Base-by-base conservation (phyloP, 2,797 vertebrate genomes). In the Myiotriccus ornatus region DNA sequence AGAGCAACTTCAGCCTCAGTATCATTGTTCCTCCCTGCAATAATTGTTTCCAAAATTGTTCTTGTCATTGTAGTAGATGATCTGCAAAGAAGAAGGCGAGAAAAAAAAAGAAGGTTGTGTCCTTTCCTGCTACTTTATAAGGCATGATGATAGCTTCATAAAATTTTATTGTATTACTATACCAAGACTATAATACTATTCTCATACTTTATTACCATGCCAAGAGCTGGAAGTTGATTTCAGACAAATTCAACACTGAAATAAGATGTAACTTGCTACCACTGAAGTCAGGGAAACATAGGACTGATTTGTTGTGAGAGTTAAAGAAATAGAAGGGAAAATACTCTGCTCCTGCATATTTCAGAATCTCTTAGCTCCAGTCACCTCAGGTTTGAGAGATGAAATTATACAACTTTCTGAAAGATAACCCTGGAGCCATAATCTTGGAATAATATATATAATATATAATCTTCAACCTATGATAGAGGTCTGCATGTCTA, bases 71-170 rank as follows among this genome's bases (percentile, higher is more conserved):
- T 55, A 93, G 85, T n/a, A 93, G 93, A 91, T 81, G 76, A 94
- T 90, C 89, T 88, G 85, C 76, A 91, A 81, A 92, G 82, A 87
- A 74, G 60, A 23, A 65, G 18, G 43, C 43, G 20, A 12, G 30
- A 15, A 7, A 32, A 37, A 55, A 50, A 35, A 55, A 39, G n/a
- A 7, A 71, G 23, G 44, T 87, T 89, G 39, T 91, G 79, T 95
- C 95, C 94, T 95, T 92, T 94, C 82, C 76, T 91, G 75, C 62
- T 88, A 85, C 73, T 97, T 96, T 96, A 93, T 93, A 97, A 93
- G 89, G 94, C 92, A 63, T 95, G 91, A 85, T 84, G 84, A 93
- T 84, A 84, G 91, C 84, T 93, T 92, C 90, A 92, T 94, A 96
- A 96, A 95, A 94, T 94, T 95, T 96, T 94, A 96, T 94, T 81